Percentiles rank a stretch among this genome's conserved stretches.
Conservation (phyloP, 2,113 vertebrate genomes). For the Bubo blakistoni region DNA sequence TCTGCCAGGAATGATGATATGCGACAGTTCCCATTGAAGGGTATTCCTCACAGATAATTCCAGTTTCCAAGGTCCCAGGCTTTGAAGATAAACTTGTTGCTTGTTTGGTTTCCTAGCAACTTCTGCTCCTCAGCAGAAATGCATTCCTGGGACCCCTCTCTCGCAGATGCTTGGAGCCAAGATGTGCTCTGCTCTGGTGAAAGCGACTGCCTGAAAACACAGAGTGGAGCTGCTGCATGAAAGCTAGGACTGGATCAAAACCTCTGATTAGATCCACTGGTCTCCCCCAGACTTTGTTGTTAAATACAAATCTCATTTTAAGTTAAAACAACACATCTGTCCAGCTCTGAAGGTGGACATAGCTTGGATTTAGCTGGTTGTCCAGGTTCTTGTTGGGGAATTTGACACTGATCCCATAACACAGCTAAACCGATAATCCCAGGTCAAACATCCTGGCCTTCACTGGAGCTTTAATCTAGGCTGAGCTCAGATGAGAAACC, state of each 20-base stretch:
- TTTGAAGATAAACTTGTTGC: conserved; percentile 64
- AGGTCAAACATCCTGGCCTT: neutral
- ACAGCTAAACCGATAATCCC: neutral
- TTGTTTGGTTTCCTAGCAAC: conserved; percentile 69
- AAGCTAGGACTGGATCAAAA: neutral
- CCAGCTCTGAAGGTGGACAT: neutral
- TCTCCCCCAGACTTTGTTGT: rapidly evolving
- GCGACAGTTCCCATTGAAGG: neutral
- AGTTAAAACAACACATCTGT: neutral
- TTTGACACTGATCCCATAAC: neutral
- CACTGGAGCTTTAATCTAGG: neutral
- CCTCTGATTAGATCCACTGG: neutral
- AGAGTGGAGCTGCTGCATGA: neutral
- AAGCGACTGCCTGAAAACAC: neutral
- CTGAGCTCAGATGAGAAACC: neutral
- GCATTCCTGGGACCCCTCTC: conserved; percentile 20
- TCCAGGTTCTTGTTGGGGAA: neutral
- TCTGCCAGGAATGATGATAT: neutral
- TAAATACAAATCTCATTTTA: neutral
- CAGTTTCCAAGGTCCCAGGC: conserved; percentile 47
- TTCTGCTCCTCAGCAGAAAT: neutral
- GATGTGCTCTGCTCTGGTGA: neutral
- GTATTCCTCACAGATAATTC: conserved; percentile 51
- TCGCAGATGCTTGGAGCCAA: neutral
- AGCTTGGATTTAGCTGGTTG: neutral